Base-by-base conservation (phyloP, 2,888 invertebrate genomes). In the Luperina testacea region DNA sequence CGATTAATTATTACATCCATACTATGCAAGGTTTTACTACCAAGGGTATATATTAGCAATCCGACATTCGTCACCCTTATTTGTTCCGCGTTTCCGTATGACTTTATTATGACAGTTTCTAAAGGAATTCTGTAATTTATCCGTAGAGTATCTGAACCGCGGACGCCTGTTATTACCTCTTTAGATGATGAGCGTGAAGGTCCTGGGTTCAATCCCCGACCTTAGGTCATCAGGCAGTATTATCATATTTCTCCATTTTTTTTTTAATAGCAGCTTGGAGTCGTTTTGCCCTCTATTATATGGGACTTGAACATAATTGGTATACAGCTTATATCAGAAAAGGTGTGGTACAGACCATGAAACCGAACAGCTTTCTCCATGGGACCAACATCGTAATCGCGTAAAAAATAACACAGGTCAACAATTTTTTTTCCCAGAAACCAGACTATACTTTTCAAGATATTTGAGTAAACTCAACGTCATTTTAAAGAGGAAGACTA, bases 21-120 rank as follows among this genome's bases (percentile, higher is more conserved):
- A 17, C 42, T 27, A 61, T 48, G 67, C 70, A 79, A 81, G 65
- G 71, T 67, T 83, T 64, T 45, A 77, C 48, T 67, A 27, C 27
- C 45, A 63, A 51, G 67, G 42, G n/a, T 75, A 64, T 73, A 74
- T 73, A 74, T 70, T 42, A 45, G 85, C 27, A 70, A 85, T 82
- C 82, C 65, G 70, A 82, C 86, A 84, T 84, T 84, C 84, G 84
- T 81, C 80, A 81, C 53, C 61, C 65, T 71, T 38, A 67, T 71
- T 78, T 27, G 78, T 84, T 84, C 80, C 81, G 80, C 13, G n/a
- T 81, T 81, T 80, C 65, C 84, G 80, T 20, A 68, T 83, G 45
- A 53, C 83, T 24, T 45, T 57, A 32, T 69, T 6, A 78, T 83
- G 68, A 75, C 53, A 27, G 61, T 63, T 57, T 17, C 8, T 70